A percentile compares a stretch with the other conserved stretches of the same genome.
These are phyloP conservation scores for Drosophila cracens DNA, from an alignment of 2,888 invertebrate genomes.

Conservation along the genomic window DNA sequence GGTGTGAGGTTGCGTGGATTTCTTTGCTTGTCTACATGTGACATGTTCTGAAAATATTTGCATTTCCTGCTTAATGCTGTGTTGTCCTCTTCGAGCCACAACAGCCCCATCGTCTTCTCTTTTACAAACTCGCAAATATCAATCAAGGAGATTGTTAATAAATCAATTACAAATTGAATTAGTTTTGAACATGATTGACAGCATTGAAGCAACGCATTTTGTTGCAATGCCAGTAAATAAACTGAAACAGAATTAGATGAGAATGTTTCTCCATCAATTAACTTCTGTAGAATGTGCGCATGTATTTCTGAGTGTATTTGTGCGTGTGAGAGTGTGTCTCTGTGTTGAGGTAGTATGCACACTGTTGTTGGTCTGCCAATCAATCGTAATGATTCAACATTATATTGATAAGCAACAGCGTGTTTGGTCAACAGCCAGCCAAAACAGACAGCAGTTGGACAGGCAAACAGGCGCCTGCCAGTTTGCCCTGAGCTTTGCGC, in stretches of 20 bases:
- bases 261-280: conserved; percentile 50
- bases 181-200: conserved; percentile 39
- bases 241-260: conserved; percentile 7
- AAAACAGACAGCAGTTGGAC: conserved; percentile 43
- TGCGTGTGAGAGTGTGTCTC: conserved; percentile 18
- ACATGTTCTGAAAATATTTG: conserved; percentile 44
- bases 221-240: neutral
- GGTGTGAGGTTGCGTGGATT: conserved; percentile 7
- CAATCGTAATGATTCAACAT: conserved; percentile 75
- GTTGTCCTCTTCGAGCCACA: conserved; percentile 14
- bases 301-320: conserved; percentile 11
- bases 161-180: conserved; percentile 63
- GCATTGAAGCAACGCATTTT: neutral
- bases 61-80: conserved; percentile 26
- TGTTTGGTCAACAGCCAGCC: conserved; percentile 32
- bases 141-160: conserved; percentile 49
- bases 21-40: conserved; percentile 6
- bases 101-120: conserved; percentile 29
- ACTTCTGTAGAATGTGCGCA: conserved; percentile 50
- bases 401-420: conserved; percentile 56
- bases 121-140: conserved; percentile 8
- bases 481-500: neutral
- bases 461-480: conserved; percentile 21
- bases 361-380: conserved; percentile 64
- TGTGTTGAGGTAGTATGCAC: conserved; percentile 14